phyloP scores from a whole-genome alignment of 2,888 invertebrate genomes.

The Sesia apiformis region DNA sequence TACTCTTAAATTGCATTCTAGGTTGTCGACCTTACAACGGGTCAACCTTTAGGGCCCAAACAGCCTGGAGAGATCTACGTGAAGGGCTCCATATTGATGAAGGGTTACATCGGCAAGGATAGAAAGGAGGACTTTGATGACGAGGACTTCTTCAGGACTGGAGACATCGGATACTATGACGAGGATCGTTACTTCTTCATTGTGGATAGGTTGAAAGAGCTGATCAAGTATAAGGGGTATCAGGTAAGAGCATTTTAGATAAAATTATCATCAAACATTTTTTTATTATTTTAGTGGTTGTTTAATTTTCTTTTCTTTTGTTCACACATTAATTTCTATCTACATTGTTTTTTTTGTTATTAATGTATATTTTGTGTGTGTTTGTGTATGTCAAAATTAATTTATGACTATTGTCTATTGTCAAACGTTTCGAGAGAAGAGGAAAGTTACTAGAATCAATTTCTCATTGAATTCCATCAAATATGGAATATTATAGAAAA shows the following conservation, averaged over 20 bases:
- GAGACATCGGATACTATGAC: constrained; percentile 84
- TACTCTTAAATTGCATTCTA: constrained; percentile 10
- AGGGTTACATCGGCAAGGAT: constrained; percentile 81
- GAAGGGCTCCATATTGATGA: constrained; percentile 81
- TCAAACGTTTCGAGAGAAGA: no score
- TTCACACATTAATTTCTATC: no score
- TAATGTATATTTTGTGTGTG: no score
- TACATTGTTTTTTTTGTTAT: no score
- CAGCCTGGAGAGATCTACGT: constrained; percentile 84
- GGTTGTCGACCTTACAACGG: constrained; percentile 75
- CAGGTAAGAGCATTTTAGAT: constrained; percentile 53
- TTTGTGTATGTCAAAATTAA: no score
- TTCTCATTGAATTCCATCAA: no score
- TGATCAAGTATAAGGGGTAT: constrained; percentile 86
- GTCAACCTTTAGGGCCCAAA: constrained; percentile 68
- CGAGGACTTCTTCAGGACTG: constrained; percentile 81
- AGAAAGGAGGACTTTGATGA: constrained; percentile 77
- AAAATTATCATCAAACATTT: no score
- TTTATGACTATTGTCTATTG: no score
- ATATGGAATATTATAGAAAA: no score
- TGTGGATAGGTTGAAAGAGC: constrained; percentile 84
- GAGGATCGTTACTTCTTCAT: constrained; percentile 79
- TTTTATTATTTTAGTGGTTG: no score
- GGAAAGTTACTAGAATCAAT: no score
- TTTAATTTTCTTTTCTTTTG: no score